These are phyloP conservation scores for Botia kubotai DNA, from an alignment of 2,797 vertebrate species.

Conservation along the genomic window DNA sequence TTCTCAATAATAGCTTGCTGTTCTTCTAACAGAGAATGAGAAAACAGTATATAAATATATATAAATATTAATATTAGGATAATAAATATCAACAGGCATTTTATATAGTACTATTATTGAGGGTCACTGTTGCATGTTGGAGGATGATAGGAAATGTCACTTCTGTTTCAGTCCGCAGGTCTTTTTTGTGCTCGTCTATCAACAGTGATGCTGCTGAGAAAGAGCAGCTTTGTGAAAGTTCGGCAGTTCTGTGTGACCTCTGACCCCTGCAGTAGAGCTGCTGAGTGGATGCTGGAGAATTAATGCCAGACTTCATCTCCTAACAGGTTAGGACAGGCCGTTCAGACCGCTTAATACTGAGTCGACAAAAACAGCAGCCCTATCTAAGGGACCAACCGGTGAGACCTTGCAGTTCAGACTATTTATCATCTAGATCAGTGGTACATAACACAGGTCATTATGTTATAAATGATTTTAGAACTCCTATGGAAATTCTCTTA, in stretches of 20 bases:
- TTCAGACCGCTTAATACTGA: conserved; percentile 16
- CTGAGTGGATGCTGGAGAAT: conserved; percentile 26
- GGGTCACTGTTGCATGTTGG: conserved; percentile 11
- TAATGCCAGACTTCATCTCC: conserved; percentile 16
- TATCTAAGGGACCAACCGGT: background rate
- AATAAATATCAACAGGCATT: background rate
- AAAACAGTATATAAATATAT: background rate
- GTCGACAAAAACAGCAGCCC: conserved; percentile 20
- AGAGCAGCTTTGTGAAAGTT: conserved; percentile 35
- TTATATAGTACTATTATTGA: background rate
- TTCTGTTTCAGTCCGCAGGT: conserved; percentile 63
- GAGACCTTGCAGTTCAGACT: conserved; percentile 32
- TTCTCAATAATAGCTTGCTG: background rate
- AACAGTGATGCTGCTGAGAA: conserved; percentile 66
- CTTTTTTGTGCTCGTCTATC: conserved; percentile 66
- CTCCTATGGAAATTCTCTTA: background rate
- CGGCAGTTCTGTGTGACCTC: conserved; percentile 57
- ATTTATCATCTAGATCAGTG: conserved; percentile 37
- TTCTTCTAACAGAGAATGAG: background rate
- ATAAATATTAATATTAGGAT: too few relatives aligned
- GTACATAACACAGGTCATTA: conserved; percentile 1
- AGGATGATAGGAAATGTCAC: conserved; percentile 67
- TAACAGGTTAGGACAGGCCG: conserved; percentile 35
- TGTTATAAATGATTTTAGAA: conserved; percentile 25
- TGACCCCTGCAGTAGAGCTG: conserved; percentile 62